A percentile compares a stretch with the other conserved stretches of the same genome.
These are phyloP conservation scores for Phrynocephalus vlangalii DNA, from an alignment of 2,797 vertebrate species.

Conservation along the genomic window DNA sequence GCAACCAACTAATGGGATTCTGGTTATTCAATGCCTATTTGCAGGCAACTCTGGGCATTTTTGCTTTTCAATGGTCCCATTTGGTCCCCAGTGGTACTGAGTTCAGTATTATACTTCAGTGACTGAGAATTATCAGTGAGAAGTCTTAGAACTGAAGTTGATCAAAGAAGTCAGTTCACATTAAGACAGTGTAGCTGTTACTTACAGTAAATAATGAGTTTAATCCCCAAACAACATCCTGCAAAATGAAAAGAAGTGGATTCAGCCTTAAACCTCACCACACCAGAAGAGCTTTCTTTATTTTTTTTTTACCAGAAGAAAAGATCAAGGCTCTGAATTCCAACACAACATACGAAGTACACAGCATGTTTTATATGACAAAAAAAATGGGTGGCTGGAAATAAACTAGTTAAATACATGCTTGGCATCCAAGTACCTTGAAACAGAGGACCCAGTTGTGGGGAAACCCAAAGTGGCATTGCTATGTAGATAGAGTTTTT, in stretches of 20 bases:
- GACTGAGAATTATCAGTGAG: too few species aligned
- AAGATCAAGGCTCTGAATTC: background rate
- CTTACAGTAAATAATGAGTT: slow-evolving; percentile 99
- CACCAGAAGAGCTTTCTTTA: background rate
- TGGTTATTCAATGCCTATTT: too few species aligned
- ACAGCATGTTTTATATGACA: background rate
- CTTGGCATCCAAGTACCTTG: background rate
- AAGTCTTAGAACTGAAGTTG: background rate
- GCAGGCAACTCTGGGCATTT: too few species aligned
- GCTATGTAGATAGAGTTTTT: too few species aligned
- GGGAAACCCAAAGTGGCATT: too few species aligned
- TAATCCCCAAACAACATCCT: slow-evolving; percentile 99
- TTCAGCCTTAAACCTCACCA: slow-evolving; percentile 33
- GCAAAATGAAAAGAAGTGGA: slow-evolving; percentile 65
- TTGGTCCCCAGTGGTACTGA: too few species aligned
- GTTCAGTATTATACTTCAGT: too few species aligned
- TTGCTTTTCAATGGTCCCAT: too few species aligned
- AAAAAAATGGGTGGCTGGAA: background rate
- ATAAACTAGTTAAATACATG: background rate
- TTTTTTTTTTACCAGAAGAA: background rate
- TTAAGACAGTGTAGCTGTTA: slow-evolving; percentile 56
- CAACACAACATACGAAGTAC: background rate
- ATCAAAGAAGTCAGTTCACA: background rate
- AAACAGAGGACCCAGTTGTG: background rate
- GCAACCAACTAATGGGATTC: too few species aligned